phyloP scores from a whole-genome alignment of 1,140 invertebrate genomes.

The Heliconius melpomene region DNA sequence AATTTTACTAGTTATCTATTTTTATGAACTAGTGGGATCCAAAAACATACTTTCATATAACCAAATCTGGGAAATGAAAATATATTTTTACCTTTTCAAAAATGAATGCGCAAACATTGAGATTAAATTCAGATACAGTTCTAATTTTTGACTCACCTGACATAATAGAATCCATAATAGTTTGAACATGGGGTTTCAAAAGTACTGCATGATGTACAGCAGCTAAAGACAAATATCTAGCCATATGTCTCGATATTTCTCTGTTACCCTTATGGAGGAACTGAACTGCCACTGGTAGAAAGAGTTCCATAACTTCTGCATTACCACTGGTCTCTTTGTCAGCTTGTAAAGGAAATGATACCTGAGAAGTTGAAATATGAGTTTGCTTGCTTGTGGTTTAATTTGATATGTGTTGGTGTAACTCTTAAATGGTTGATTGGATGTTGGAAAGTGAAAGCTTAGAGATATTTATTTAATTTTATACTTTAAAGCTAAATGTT shows the following conservation, averaged over 20 bases:
- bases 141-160: conserved; percentile 82
- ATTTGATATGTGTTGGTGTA: conserved; percentile 4
- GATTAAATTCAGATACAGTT: too few species aligned
- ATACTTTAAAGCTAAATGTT: background rate
- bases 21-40: too few species aligned
- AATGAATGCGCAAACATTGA: too few species aligned
- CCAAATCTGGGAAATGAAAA: too few species aligned
- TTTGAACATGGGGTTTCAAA: conserved; percentile 91
- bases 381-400: background rate
- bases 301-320: conserved; percentile 92
- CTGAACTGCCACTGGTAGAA: conserved; percentile 94
- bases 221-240: conserved; percentile 95
- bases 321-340: conserved; percentile 92
- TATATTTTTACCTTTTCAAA: too few species aligned
- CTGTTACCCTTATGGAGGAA: conserved; percentile 94
- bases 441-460: conserved; percentile 4
- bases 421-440: background rate
- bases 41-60: too few species aligned
- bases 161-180: conserved; percentile 94
- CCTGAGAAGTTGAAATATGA: conserved; percentile 44
- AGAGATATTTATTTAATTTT: background rate
- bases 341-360: conserved; percentile 71
- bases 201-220: conserved; percentile 94
- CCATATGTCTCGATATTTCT: conserved; percentile 93
- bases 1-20: too few species aligned